Conservation (phyloP, 2,888 invertebrate species). For the Stenichneumon culpator region DNA sequence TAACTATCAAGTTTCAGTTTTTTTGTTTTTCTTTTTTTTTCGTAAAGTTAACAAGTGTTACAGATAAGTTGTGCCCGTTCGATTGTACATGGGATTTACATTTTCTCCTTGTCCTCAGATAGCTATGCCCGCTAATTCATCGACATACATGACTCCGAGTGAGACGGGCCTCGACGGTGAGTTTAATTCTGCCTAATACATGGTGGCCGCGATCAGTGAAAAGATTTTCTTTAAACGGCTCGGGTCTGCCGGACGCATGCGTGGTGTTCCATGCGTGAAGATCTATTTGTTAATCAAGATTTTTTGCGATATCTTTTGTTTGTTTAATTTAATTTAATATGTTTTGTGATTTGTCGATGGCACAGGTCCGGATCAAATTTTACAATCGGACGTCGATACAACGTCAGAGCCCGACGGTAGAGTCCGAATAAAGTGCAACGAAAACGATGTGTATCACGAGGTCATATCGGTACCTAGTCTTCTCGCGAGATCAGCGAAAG, state of each 20-base stretch:
- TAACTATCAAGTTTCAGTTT: neutral
- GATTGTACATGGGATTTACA: neutral
- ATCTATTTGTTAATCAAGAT: too few relatives aligned
- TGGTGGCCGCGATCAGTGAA: too few relatives aligned
- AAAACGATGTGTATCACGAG: conserved; percentile 79
- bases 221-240: too few relatives aligned
- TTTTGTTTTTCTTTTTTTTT: neutral
- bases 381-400: conserved; percentile 87
- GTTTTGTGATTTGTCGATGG: conserved; percentile 45
- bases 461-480: conserved; percentile 92
- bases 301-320: neutral
- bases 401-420: conserved; percentile 88
- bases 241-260: too few relatives aligned
- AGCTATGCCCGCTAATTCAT: conserved; percentile 52
- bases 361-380: conserved; percentile 90
- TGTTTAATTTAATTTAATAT: neutral
- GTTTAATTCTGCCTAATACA: conserved; percentile 40
- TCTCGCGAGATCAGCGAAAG: conserved; percentile 88
- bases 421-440: conserved; percentile 89
- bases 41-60: neutral
- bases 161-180: conserved; percentile 80
- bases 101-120: conserved; percentile 65
- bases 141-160: conserved; percentile 72
- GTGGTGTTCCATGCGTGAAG: too few relatives aligned
- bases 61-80: neutral